Evolutionary conservation across 1,140 invertebrate species (phyloP).

Genomic region (Bombyx mori): DNA sequence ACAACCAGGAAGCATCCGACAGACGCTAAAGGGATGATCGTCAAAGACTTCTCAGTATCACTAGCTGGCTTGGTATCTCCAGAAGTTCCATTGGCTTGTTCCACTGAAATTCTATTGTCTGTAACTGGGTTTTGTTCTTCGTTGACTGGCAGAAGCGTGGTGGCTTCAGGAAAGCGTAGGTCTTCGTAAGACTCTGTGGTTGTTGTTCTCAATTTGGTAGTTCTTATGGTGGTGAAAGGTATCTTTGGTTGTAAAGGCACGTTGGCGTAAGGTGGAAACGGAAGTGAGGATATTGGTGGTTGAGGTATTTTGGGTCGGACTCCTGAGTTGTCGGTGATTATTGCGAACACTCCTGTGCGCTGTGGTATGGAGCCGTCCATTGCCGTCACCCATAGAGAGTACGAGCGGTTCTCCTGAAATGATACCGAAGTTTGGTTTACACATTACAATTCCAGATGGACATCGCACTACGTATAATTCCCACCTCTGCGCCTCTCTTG

Average conservation of each 20-base stretch:
- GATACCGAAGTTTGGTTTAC: neutral
- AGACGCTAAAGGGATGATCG: conserved; percentile 51
- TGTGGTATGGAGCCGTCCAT: conserved; percentile 51
- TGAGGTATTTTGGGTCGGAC: conserved; percentile 34
- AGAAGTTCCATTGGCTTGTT: conserved; percentile 28
- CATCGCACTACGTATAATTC: too few relatives aligned
- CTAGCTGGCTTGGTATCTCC: conserved; percentile 22
- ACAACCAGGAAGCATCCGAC: conserved; percentile 49
- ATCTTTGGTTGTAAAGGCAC: conserved; percentile 30
- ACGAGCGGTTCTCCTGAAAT: conserved; percentile 53
- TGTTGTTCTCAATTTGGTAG: conserved; percentile 42
- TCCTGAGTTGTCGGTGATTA: conserved; percentile 39
- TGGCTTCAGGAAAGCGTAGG: conserved; percentile 28
- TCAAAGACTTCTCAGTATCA: conserved; percentile 37
- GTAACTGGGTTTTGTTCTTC: conserved; percentile 24
- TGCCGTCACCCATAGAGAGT: conserved; percentile 56
- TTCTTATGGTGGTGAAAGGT: conserved; percentile 34
- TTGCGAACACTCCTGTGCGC: conserved; percentile 51
- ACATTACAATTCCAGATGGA: too few relatives aligned
- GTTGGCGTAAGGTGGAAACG: conserved; percentile 27
- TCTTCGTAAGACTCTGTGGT: conserved; percentile 21
- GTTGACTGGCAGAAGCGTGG: conserved; percentile 29
- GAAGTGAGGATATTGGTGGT: conserved; percentile 28
- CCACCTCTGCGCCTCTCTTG: too few relatives aligned
- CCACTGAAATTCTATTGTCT: conserved; percentile 23